These are phyloP conservation scores for Candidula unifasciata DNA, from an alignment of 2,888 invertebrate genomes.

Conservation along the genomic window DNA sequence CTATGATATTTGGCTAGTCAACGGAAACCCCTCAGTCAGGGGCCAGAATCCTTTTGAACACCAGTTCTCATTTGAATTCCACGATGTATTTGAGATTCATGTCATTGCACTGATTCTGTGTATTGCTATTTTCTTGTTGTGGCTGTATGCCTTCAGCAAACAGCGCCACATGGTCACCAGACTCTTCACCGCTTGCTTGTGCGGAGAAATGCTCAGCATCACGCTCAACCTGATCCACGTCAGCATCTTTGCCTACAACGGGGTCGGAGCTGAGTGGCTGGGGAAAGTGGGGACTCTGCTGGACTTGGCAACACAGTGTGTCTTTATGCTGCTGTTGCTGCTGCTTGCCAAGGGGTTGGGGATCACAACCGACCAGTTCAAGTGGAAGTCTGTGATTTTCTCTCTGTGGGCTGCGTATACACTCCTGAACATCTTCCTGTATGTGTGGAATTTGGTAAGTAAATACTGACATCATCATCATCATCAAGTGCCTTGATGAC, in stretches of 20 bases:
- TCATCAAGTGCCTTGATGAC: too few species aligned
- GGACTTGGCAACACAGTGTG: slow-evolving; percentile 92
- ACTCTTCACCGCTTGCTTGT: slow-evolving; percentile 90
- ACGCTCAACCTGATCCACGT: slow-evolving; percentile 92
- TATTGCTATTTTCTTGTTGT: slow-evolving; percentile 90
- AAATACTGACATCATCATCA: background rate
- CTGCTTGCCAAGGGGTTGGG: slow-evolving; percentile 98
- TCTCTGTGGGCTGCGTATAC: slow-evolving; percentile 95
- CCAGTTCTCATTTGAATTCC: slow-evolving; percentile 94
- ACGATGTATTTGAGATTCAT: slow-evolving; percentile 94
- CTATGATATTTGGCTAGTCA: slow-evolving; percentile 97
- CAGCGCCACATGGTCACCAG: slow-evolving; percentile 94
- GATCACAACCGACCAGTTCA: slow-evolving; percentile 91
- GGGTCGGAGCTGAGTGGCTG: slow-evolving; percentile 89
- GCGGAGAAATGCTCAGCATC: slow-evolving; percentile 90
- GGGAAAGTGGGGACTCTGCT: slow-evolving; percentile 93
- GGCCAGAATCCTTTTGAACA: slow-evolving; percentile 88
- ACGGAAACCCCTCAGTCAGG: slow-evolving; percentile 94
- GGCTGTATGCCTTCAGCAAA: slow-evolving; percentile 91
- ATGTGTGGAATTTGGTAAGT: slow-evolving; percentile 96
- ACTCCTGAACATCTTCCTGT: slow-evolving; percentile 91
- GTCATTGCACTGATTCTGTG: slow-evolving; percentile 91
- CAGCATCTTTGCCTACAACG: slow-evolving; percentile 92
- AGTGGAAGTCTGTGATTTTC: slow-evolving; percentile 89
- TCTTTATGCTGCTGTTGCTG: slow-evolving; percentile 94